Conservation (phyloP, 2,797 vertebrate species). For the Eurystomus glaucurus region DNA sequence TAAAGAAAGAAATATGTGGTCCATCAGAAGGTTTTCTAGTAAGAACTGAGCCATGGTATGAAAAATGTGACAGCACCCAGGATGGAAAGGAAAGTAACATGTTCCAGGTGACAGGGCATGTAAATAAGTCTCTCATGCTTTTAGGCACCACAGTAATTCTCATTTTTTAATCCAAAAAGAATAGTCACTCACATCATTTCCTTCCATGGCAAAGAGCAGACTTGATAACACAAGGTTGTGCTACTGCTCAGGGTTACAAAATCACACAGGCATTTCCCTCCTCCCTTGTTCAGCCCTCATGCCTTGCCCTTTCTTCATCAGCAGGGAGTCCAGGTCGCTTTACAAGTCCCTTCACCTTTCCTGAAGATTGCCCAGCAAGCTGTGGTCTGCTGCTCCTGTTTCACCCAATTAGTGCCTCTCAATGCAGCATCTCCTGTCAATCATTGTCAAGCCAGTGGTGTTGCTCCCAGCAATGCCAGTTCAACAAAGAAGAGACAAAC, state of each 20-base stretch:
- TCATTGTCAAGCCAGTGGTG: slow-evolving; percentile 15
- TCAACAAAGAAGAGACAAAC: slow-evolving; percentile 41
- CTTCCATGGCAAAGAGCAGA: not conserved
- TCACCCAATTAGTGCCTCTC: slow-evolving; percentile 32
- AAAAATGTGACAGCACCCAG: slow-evolving; percentile 34
- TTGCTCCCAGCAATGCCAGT: slow-evolving; percentile 51
- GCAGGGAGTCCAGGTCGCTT: not conserved
- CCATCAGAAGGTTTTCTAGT: not conserved
- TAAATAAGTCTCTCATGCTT: slow-evolving; percentile 35
- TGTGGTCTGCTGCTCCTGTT: not conserved
- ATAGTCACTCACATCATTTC: not conserved
- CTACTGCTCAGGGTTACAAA: not conserved
- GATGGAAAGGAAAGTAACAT: not conserved
- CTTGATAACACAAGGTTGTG: not conserved
- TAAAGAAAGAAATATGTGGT: not conserved
- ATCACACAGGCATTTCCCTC: not conserved
- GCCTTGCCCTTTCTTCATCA: not conserved
- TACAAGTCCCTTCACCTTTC: not conserved
- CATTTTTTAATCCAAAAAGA: slow-evolving; percentile 37
- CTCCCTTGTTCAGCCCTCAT: not conserved
- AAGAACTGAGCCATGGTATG: not conserved
- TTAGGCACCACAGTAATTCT: not conserved
- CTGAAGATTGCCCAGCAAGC: not conserved
- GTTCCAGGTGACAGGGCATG: slow-evolving; percentile 40
- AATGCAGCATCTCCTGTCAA: not conserved